These are phyloP conservation scores for Diorhabda sublineata DNA, from an alignment of 1,140 invertebrate species.

Conservation along the genomic window DNA sequence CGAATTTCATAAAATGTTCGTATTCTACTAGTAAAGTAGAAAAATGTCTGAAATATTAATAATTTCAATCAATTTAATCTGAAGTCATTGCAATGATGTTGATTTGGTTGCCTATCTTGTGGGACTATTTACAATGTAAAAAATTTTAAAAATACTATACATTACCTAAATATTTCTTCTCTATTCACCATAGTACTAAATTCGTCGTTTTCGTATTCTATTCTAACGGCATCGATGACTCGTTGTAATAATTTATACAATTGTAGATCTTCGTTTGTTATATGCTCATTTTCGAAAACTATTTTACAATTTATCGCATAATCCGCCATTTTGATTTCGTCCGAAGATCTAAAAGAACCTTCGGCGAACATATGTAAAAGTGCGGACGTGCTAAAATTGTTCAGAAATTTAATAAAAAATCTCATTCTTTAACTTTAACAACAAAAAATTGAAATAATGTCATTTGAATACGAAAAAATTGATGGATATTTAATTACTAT, in stretches of 20 bases:
- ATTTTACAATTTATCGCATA: constrained; percentile 6
- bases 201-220: background rate
- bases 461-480: too few relatives aligned
- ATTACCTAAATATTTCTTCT: background rate
- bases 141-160: background rate
- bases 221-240: background rate
- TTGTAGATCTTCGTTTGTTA: background rate
- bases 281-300: background rate
- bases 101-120: too few relatives aligned
- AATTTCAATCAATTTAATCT: background rate
- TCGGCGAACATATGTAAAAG: background rate
- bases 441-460: too few relatives aligned
- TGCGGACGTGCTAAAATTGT: background rate
- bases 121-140: too few relatives aligned
- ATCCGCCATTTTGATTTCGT: constrained; percentile 6
- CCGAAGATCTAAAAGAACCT: background rate
- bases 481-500: too few relatives aligned
- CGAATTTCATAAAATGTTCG: constrained; percentile 1
- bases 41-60: background rate
- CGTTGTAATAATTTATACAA: constrained; percentile 4
- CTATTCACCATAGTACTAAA: background rate
- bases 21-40: background rate
- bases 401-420: constrained; percentile 8
- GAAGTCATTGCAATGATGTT: background rate
- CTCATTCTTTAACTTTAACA: background rate